Evolutionary conservation across 1,140 invertebrate species (phyloP).

Genomic region (Apis cerana): DNA sequence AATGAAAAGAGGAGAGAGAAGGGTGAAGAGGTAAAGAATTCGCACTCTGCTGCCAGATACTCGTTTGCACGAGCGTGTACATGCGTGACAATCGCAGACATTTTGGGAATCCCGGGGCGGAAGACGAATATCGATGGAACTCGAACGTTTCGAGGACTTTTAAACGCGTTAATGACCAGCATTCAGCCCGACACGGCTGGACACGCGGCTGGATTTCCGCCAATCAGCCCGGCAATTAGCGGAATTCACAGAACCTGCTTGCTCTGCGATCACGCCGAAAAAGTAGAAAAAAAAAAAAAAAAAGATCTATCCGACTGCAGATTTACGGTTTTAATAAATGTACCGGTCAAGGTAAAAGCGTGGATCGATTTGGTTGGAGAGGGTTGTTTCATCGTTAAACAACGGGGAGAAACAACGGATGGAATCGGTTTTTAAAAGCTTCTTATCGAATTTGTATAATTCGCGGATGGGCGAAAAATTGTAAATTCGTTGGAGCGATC

Average conservation of each 20-base stretch:
- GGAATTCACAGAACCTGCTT: conserved; percentile 68
- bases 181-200: conserved; percentile 58
- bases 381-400: neutral
- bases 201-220: conserved; percentile 66
- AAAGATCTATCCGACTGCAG: conserved; percentile 46
- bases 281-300: no score
- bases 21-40: neutral
- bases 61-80: neutral
- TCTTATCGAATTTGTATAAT: no score
- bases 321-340: conserved; percentile 29
- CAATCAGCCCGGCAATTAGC: conserved; percentile 70
- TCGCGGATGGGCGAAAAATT: neutral
- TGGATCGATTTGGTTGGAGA: neutral
- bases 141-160: conserved; percentile 57
- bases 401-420: no score
- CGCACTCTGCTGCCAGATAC: neutral
- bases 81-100: conserved; percentile 9
- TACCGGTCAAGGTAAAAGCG: neutral
- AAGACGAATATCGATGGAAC: conserved; percentile 28
- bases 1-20: no score
- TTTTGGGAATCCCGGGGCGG: conserved; percentile 13
- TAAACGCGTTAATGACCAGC: conserved; percentile 68
- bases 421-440: no score
- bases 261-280: conserved; percentile 39
- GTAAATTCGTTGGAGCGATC: neutral